Evolutionary conservation across 2,888 invertebrate genomes (phyloP).

Genomic region (Adineta ricciae): DNA sequence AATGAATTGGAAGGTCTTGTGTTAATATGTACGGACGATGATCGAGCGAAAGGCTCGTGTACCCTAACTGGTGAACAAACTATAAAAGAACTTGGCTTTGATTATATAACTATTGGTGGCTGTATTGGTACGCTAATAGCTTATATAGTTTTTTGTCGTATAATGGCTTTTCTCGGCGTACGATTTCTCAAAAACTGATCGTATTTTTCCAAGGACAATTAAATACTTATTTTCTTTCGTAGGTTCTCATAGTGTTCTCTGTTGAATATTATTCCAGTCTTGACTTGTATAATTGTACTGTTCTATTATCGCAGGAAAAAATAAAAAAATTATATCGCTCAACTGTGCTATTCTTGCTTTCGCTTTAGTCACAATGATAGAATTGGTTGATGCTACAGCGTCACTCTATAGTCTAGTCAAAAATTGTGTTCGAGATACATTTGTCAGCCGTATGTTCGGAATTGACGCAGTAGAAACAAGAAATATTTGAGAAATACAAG

Average conservation of each 20-base stretch:
- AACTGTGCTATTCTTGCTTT: no score
- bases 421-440: no score
- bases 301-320: background rate
- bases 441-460: no score
- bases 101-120: background rate
- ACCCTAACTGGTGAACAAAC: background rate
- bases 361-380: no score
- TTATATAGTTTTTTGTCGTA: background rate
- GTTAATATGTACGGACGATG: background rate
- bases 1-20: background rate
- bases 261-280: background rate
- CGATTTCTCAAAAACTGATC: background rate
- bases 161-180: background rate
- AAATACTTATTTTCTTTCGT: background rate
- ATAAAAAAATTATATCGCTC: background rate
- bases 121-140: background rate
- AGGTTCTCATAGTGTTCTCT: background rate
- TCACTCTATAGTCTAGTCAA: no score
- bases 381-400: no score
- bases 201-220: background rate
- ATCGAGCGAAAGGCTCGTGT: background rate
- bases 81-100: background rate
- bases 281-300: background rate
- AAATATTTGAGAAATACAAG: no score
- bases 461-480: no score